Evolutionary conservation across 2,797 vertebrate species (phyloP).

Genomic region (Sebastes hopkinsi): DNA sequence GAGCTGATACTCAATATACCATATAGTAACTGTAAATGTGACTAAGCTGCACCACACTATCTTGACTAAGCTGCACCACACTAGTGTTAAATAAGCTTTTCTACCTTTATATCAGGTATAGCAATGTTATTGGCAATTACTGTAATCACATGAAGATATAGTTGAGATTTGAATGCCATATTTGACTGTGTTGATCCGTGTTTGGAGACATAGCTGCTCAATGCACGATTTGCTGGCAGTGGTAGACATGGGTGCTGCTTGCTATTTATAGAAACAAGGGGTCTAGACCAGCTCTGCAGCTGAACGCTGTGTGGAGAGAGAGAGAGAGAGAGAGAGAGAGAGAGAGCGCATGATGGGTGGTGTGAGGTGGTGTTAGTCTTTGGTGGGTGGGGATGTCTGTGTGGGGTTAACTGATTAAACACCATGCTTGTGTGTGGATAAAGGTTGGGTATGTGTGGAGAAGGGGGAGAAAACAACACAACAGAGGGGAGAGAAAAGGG

Average conservation of each 20-base stretch:
- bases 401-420: conserved; percentile 39
- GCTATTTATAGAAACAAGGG: conserved; percentile 75
- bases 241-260: conserved; percentile 48
- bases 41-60: not conserved
- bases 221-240: conserved; percentile 39
- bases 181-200: conserved; percentile 17
- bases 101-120: not conserved
- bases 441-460: conserved; percentile 18
- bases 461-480: not conserved
- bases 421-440: conserved; percentile 5
- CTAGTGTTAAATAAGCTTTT: not conserved
- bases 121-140: not conserved
- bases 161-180: not conserved
- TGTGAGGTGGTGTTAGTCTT: conserved; percentile 49
- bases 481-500: not conserved
- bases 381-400: conserved; percentile 5
- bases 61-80: not conserved
- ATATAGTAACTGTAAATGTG: not conserved
- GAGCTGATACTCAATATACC: not conserved
- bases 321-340: too few species aligned
- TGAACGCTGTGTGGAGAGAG: conserved; percentile 40
- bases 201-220: conserved; percentile 34
- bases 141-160: not conserved
- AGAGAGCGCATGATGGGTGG: conserved; percentile 35
- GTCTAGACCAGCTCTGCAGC: conserved; percentile 74